phyloP scores from a whole-genome alignment of 2,113 vertebrate species.

The Oceanites oceanicus region DNA sequence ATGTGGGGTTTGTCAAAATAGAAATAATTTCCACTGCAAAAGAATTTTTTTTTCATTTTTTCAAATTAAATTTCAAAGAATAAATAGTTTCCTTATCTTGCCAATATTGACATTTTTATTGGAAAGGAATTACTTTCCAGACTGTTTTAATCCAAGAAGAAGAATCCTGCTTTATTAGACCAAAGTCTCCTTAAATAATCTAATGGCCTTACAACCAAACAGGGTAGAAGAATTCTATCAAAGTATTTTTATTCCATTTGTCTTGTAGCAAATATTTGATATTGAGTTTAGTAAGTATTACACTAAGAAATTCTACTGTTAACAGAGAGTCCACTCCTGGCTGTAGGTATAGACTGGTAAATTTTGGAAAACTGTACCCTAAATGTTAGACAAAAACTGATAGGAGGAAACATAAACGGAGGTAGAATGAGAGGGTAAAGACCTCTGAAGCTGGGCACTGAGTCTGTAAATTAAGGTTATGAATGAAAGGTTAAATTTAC shows the following conservation, averaged over 20 bases:
- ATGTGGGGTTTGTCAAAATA: background rate
- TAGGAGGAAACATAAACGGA: background rate
- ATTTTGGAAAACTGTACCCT: background rate
- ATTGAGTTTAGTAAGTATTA: background rate
- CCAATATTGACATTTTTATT: background rate
- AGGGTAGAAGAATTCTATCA: background rate
- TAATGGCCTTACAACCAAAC: background rate
- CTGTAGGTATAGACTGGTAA: background rate
- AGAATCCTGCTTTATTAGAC: background rate
- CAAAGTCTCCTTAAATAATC: background rate
- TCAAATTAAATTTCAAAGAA: background rate
- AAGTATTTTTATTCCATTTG: background rate
- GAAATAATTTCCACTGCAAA: background rate
- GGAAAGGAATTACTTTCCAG: background rate
- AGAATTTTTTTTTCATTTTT: background rate
- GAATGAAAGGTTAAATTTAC: background rate
- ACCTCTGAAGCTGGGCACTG: background rate
- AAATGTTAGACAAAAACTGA: background rate
- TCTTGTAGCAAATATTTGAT: background rate
- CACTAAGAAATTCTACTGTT: background rate
- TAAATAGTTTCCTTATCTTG: background rate
- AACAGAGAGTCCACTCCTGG: background rate
- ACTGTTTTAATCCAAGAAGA: background rate
- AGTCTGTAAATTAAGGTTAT: background rate
- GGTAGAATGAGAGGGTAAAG: background rate